phyloP scores from a whole-genome alignment of 2,888 invertebrate genomes.

The Sarcophaga variegata region DNA sequence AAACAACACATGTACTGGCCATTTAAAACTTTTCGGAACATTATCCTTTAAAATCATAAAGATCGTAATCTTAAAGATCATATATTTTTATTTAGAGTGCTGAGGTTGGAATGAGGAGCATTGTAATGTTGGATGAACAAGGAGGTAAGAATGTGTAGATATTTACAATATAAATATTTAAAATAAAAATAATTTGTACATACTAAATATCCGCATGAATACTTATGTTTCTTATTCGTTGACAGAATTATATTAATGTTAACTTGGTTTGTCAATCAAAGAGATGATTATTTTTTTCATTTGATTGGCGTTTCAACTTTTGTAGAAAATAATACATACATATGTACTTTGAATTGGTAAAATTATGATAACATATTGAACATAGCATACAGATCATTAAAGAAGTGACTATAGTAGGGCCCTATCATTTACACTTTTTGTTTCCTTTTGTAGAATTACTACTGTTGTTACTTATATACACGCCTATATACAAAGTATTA shows the following conservation, averaged over 20 bases:
- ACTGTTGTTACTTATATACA: too few relatives aligned
- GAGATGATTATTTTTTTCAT: too few relatives aligned
- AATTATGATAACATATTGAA: too few relatives aligned
- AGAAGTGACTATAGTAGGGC: too few relatives aligned
- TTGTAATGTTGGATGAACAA: conserved; percentile 99
- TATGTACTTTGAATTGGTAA: too few relatives aligned
- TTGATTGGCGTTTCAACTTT: too few relatives aligned
- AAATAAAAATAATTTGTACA: neutral
- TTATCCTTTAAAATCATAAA: conserved; percentile 48
- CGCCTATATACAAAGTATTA: too few relatives aligned
- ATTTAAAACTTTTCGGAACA: conserved; percentile 43
- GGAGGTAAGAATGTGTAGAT: conserved; percentile 91
- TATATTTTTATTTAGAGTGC: conserved; percentile 94
- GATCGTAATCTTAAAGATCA: conserved; percentile 57
- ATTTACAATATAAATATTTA: conserved; percentile 6
- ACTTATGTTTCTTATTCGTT: too few relatives aligned
- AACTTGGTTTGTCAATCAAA: neutral
- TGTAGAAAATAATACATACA: too few relatives aligned
- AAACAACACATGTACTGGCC: conserved; percentile 53
- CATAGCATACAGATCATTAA: too few relatives aligned
- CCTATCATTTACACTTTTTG: too few relatives aligned
- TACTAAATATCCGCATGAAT: neutral
- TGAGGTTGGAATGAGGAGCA: conserved; percentile 99
- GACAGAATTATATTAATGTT: neutral
- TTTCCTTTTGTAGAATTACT: too few relatives aligned